These are phyloP conservation scores for Pangasius macronema DNA, from an alignment of 2,797 vertebrate species.

Conservation along the genomic window DNA sequence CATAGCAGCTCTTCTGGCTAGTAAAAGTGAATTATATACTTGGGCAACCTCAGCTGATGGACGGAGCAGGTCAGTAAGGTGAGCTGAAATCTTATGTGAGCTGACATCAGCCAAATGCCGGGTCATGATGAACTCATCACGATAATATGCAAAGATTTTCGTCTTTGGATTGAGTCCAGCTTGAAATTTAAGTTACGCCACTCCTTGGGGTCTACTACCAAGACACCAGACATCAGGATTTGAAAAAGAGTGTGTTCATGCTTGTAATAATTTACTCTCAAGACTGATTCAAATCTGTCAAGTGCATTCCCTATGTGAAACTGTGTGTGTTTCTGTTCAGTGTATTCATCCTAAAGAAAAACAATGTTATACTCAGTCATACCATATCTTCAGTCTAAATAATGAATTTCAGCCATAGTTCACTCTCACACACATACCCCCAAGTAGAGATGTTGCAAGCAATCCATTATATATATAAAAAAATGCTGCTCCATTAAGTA, in stretches of 20 bases:
- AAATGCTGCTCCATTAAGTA: neutral
- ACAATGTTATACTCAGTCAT: neutral
- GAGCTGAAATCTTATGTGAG: neutral
- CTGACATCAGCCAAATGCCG: constrained; percentile 9
- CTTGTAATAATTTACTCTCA: constrained; percentile 8
- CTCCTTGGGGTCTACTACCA: constrained; percentile 39
- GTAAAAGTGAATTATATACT: neutral
- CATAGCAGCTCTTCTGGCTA: neutral
- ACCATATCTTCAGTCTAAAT: neutral
- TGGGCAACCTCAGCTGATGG: neutral
- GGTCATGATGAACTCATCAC: constrained; percentile 8
- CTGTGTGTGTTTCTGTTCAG: neutral
- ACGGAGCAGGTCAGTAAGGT: constrained; percentile 2
- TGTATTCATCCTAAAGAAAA: constrained; percentile 13
- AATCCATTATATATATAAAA: neutral
- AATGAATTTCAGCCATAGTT: neutral
- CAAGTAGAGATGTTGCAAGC: neutral
- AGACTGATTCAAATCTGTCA: neutral
- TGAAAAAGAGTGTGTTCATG: constrained; percentile 29
- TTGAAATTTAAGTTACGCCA: constrained; percentile 39
- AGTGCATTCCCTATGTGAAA: neutral
- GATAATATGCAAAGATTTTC: constrained; percentile 26
- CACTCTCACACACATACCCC: neutral
- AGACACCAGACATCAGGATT: constrained; percentile 41
- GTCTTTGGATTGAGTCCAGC: constrained; percentile 35